A percentile compares a stretch with the other conserved stretches of the same genome.
phyloP scores from a whole-genome alignment of 2,797 vertebrate genomes.

The Anableps anableps region DNA sequence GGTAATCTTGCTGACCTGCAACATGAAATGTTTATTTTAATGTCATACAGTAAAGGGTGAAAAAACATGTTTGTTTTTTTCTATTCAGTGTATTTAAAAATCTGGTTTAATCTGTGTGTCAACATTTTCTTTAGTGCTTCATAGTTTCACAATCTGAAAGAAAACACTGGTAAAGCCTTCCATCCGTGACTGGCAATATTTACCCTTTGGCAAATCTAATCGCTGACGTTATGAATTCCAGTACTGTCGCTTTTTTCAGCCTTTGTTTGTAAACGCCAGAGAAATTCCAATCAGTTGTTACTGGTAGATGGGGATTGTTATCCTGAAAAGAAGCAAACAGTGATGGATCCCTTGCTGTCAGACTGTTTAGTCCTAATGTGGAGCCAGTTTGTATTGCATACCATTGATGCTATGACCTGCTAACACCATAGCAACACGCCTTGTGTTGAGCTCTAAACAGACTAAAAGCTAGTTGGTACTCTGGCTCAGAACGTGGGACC shows the following conservation, averaged over 20 bases:
- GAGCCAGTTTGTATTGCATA: background rate
- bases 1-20: too few species aligned
- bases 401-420: too few species aligned
- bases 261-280: background rate
- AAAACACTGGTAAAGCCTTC: slow-evolving; percentile 28
- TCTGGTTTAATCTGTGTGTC: background rate
- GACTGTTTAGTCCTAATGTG: background rate
- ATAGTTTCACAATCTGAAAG: slow-evolving; percentile 25
- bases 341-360: background rate
- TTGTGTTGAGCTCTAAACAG: background rate
- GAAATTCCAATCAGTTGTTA: background rate
- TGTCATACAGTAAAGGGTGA: background rate
- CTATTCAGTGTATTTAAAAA: background rate
- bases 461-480: background rate
- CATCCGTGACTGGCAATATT: slow-evolving; percentile 39
- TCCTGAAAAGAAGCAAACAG: too few species aligned
- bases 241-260: slow-evolving; percentile 3
- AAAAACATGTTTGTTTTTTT: background rate
- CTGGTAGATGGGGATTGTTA: too few species aligned
- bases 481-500: too few species aligned
- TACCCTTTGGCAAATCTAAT: slow-evolving; percentile 40
- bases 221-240: slow-evolving; percentile 19
- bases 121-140: slow-evolving; percentile 29
- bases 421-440: too few species aligned
- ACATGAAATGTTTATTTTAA: background rate